A percentile compares a stretch with the other conserved stretches of the same genome.
phyloP scores from a whole-genome alignment of 2,797 vertebrate species.

The Sebastes baramenuke region DNA sequence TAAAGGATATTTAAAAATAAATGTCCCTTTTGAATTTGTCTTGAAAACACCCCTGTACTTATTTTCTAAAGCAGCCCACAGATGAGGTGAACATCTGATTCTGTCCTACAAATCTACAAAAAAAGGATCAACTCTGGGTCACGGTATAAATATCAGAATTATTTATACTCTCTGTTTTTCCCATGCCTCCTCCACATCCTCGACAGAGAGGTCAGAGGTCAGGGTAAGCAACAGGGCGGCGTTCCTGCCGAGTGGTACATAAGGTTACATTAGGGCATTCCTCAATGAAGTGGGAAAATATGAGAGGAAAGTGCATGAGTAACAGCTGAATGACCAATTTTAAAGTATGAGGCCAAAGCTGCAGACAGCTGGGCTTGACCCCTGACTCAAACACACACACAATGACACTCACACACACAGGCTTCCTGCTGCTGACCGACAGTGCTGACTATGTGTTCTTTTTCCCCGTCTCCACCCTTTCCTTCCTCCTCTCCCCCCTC shows the following conservation, averaged over 20 bases:
- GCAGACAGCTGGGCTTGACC: background rate
- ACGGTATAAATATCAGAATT: background rate
- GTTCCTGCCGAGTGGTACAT: background rate
- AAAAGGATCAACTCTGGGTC: background rate
- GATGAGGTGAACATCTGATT: background rate
- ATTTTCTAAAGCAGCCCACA: background rate
- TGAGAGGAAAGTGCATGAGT: background rate
- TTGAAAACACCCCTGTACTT: background rate
- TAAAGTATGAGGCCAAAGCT: background rate
- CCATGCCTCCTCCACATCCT: background rate
- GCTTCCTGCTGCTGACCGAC: slow-evolving; percentile 32
- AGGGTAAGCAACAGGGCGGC: background rate
- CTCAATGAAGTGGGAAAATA: background rate
- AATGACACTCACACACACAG: background rate
- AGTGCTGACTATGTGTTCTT: slow-evolving; percentile 57
- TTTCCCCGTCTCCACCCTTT: slow-evolving; percentile 64
- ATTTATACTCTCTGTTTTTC: background rate
- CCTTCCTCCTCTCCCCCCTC: background rate
- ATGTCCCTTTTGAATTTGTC: background rate
- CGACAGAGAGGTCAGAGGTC: background rate
- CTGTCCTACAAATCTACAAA: background rate
- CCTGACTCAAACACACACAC: background rate
- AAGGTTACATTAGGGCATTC: background rate
- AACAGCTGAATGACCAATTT: slow-evolving; percentile 26
- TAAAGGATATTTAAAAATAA: background rate